Evolutionary conservation across 2,113 vertebrate species (phyloP).

Genomic region (Coracopsis vasa): DNA sequence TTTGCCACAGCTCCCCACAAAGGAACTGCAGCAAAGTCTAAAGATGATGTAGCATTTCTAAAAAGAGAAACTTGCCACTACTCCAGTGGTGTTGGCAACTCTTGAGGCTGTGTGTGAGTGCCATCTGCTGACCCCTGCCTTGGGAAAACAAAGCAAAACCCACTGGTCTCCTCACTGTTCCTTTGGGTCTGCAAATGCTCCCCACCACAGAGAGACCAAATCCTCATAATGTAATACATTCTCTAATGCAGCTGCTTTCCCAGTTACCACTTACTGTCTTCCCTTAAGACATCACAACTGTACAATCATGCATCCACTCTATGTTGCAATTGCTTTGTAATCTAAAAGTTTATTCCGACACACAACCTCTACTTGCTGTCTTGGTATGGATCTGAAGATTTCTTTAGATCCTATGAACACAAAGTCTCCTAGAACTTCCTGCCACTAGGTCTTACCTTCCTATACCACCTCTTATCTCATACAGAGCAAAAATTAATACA

Average conservation of each 20-base stretch:
- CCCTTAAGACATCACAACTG: not conserved
- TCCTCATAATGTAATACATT: not conserved
- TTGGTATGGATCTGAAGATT: not conserved
- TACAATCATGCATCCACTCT: not conserved
- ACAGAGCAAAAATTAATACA: not conserved
- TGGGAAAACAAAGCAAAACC: not conserved
- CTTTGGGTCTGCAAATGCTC: not conserved
- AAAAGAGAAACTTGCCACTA: slow-evolving; percentile 35
- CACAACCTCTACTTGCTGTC: not conserved
- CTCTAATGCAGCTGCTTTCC: not conserved
- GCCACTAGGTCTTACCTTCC: rapidly evolving
- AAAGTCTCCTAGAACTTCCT: not conserved
- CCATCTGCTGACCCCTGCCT: slow-evolving; percentile 59
- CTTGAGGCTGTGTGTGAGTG: slow-evolving; percentile 58
- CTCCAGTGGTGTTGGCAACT: not conserved
- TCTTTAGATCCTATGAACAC: not conserved
- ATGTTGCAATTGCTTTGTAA: not conserved
- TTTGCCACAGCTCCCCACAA: slow-evolving; percentile 23
- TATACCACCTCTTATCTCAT: not conserved
- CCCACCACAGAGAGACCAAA: not conserved
- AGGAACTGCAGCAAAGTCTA: slow-evolving; percentile 33
- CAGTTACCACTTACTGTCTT: not conserved
- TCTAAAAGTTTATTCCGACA: not conserved
- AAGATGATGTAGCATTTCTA: slow-evolving; percentile 56
- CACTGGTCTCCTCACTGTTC: not conserved